Base-by-base conservation (phyloP, 2,888 invertebrate genomes). In the Acrobasis repandana region DNA sequence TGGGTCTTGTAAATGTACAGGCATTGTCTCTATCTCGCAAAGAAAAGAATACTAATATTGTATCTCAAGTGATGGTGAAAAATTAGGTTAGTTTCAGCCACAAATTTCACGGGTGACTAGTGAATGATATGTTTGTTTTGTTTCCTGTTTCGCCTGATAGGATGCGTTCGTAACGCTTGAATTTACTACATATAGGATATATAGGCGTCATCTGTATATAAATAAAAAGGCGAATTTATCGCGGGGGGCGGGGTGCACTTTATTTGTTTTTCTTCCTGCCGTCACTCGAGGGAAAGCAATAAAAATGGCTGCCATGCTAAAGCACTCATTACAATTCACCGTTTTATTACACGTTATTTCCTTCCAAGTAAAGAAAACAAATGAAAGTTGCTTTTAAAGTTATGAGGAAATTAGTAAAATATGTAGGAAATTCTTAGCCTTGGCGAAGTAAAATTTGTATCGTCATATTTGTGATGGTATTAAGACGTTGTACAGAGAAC, bases 251-350 rank as follows among this genome's bases (percentile, higher is more conserved):
- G 59, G 52, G 59, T 59, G 59, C 59, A 59, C 11, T 60, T 60
- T 60, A 60, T 60, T 60, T 60, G 60, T 60, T 60, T 60, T 60
- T 60, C 60, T 60, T 60, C 60, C 60, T 60, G 60, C 60, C 60
- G 51, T 60, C 59, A 59, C 59, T 52, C 43, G 46, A 58, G 52
- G 50, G 38, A 50, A 59, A 33, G 60, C 52, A 46, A 60, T 60
- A 60, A 60, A 60, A 60, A 60, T 52, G 60, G 60, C 43, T 60
- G 16, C 59, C 59, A 38, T 33, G 38, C 43, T 59, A 59, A 58
- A 50, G 51, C 38, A 59, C 60, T 60, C 60, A 60, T 60, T 60
- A 60, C 52, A 36, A 60, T 60, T 60, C 60, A 52, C 28, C 28
- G 52, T 60, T 60, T 60, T 60, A 60, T 60, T 60, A 49, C 49